Evolutionary conservation across 2,888 invertebrate species (phyloP).

Genomic region (Cephus pulcher): DNA sequence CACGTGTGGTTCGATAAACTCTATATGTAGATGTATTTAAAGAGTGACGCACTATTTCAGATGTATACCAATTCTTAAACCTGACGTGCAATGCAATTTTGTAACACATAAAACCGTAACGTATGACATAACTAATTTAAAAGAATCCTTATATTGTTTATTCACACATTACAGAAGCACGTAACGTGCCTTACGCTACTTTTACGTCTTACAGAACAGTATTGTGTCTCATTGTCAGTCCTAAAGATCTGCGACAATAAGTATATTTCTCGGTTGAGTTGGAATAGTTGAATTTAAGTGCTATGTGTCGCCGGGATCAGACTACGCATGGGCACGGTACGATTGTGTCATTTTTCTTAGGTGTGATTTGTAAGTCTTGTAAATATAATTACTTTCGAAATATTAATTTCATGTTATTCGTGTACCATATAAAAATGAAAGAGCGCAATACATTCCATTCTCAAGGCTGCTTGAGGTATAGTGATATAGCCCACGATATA

Average conservation of each 20-base stretch:
- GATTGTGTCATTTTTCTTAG: constrained; percentile 57
- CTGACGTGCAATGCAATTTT: background rate
- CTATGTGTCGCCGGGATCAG: constrained; percentile 28
- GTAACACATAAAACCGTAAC: background rate
- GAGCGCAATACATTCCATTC: constrained; percentile 60
- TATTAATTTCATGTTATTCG: constrained; percentile 57
- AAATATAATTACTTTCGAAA: constrained; percentile 61
- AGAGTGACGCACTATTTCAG: background rate
- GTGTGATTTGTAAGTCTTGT: constrained; percentile 65
- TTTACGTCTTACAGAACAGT: background rate
- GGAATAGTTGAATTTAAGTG: background rate
- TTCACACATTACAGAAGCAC: background rate
- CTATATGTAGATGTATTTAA: background rate
- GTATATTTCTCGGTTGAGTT: background rate
- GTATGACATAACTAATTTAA: background rate
- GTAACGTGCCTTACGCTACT: background rate
- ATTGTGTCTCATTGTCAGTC: background rate
- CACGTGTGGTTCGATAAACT: too few relatives aligned
- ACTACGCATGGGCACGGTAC: constrained; percentile 48
- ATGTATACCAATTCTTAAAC: background rate
- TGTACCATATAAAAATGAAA: constrained; percentile 57
- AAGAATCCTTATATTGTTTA: background rate
- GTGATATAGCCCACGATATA: constrained; percentile 44
- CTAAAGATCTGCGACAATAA: background rate
- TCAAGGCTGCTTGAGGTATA: constrained; percentile 45